Percentiles rank a stretch among this genome's conserved stretches.
Evolutionary conservation across 2,888 invertebrate species (phyloP).

Genomic region (Pheosia tremula): DNA sequence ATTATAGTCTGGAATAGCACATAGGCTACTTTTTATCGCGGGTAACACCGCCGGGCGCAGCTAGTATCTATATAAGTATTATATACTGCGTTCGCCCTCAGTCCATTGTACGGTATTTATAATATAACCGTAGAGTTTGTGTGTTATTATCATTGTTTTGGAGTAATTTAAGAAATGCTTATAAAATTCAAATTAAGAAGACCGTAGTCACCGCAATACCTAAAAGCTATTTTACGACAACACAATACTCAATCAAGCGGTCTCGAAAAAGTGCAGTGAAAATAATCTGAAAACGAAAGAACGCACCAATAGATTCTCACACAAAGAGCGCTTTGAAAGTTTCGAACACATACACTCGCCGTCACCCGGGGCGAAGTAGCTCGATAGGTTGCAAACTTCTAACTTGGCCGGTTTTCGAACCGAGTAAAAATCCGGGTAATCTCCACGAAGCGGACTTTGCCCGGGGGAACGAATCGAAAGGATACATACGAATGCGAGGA

Average conservation of each 20-base stretch:
- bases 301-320: constrained; percentile 34
- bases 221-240: neutral
- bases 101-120: too few relatives aligned
- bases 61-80: too few relatives aligned
- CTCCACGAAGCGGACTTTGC: constrained; percentile 39
- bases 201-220: neutral
- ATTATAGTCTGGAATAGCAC: too few relatives aligned
- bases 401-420: constrained; percentile 44
- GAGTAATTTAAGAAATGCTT: too few relatives aligned
- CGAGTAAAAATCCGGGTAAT: constrained; percentile 51
- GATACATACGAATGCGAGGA: constrained; percentile 22
- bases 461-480: constrained; percentile 33
- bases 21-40: too few relatives aligned
- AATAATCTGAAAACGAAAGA: constrained; percentile 21
- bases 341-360: constrained; percentile 43
- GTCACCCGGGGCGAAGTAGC: constrained; percentile 40
- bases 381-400: constrained; percentile 47
- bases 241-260: neutral
- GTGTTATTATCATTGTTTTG: too few relatives aligned
- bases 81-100: too few relatives aligned
- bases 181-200: neutral
- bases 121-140: too few relatives aligned
- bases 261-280: constrained; percentile 25
- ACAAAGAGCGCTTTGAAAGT: constrained; percentile 41
- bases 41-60: too few relatives aligned